These are phyloP conservation scores for Nomada flava DNA, from an alignment of 2,888 invertebrate species.

Conservation along the genomic window DNA sequence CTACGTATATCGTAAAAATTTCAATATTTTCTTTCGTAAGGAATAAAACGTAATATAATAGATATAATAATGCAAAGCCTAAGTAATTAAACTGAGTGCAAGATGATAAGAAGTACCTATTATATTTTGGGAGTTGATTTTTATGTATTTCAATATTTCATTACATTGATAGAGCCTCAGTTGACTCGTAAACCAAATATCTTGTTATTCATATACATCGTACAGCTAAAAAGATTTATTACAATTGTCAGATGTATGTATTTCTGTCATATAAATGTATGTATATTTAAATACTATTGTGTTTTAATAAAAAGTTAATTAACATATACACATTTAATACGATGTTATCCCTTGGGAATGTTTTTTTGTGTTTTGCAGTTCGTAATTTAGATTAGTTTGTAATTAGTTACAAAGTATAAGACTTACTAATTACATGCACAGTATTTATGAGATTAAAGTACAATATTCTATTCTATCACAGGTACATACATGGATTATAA, in stretches of 20 bases:
- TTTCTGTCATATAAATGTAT: constrained; percentile 62
- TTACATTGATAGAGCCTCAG: constrained; percentile 50
- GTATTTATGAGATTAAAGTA: constrained; percentile 59
- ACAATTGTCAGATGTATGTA: constrained; percentile 61
- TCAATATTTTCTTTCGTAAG: constrained; percentile 58
- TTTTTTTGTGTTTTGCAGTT: constrained; percentile 28
- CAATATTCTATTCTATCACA: constrained; percentile 79
- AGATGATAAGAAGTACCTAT: constrained; percentile 29
- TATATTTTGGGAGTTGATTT: constrained; percentile 53
- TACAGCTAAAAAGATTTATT: constrained; percentile 52
- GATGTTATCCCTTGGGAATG: constrained; percentile 50
- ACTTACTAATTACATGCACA: constrained; percentile 60
- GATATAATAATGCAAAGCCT: constrained; percentile 39
- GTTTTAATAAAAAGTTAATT: constrained; percentile 67
- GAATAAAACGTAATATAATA: constrained; percentile 21
- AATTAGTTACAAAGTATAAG: constrained; percentile 57
- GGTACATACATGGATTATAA: constrained; percentile 76
- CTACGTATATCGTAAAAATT: constrained; percentile 44
- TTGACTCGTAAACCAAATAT: constrained; percentile 48
- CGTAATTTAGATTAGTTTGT: constrained; percentile 49
- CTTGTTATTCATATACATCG: constrained; percentile 53
- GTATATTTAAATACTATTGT: constrained; percentile 61
- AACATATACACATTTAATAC: constrained; percentile 46
- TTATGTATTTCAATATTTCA: constrained; percentile 53
- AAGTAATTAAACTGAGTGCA: constrained; percentile 47